Evolutionary conservation across 35 echinoderm and acorn worm genomes (phyloP).

Genomic region (Patiria miniata): DNA sequence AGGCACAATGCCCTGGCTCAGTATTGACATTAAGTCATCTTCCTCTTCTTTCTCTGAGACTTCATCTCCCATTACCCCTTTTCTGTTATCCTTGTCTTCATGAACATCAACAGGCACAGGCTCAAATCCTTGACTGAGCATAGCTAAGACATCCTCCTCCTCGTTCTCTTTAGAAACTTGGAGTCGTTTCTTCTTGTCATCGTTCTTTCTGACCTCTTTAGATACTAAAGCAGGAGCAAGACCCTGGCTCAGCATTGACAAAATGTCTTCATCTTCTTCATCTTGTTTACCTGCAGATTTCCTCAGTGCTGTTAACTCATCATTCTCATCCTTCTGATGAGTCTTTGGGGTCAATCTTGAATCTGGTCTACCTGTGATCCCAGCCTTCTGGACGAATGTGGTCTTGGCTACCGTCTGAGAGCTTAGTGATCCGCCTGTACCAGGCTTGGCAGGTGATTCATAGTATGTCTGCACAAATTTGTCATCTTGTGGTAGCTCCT

Average conservation of each 20-base stretch:
- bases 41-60: constrained; percentile 16
- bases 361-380: background rate
- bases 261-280: constrained; percentile 31
- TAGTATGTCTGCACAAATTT: background rate
- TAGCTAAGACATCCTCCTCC: constrained; percentile 26
- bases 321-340: constrained; percentile 25
- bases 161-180: constrained; percentile 5
- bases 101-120: background rate
- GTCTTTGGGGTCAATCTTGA: background rate
- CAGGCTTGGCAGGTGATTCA: background rate
- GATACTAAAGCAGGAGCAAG: background rate
- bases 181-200: background rate
- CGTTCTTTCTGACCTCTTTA: background rate
- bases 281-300: constrained; percentile 15
- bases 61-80: background rate
- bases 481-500: background rate
- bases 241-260: constrained; percentile 40
- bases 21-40: constrained; percentile 11
- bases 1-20: background rate
- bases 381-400: background rate
- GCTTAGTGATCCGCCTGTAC: background rate
- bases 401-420: background rate
- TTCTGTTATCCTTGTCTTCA: background rate
- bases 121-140: constrained; percentile 1
- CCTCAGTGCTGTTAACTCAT: constrained; percentile 53